Percentiles rank a stretch among this genome's conserved stretches.
Conservation (phyloP, 2,888 invertebrate species). For the Tillus elongatus region DNA sequence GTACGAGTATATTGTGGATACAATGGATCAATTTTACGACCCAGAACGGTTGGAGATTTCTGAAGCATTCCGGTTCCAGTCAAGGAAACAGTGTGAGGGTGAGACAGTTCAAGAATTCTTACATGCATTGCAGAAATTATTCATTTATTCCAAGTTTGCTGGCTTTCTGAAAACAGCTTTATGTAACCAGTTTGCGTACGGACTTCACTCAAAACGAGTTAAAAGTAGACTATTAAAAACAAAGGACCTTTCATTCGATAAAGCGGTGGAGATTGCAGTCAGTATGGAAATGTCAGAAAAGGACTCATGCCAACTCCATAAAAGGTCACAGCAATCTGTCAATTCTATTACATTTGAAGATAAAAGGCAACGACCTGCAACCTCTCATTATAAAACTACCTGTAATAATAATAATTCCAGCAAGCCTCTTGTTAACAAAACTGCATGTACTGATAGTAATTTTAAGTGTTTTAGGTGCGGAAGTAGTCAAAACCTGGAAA, state of each 20-base stretch:
- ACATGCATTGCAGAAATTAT: conserved; percentile 17
- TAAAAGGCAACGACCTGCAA: too few relatives aligned
- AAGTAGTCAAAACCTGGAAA: not conserved
- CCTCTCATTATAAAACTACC: too few relatives aligned
- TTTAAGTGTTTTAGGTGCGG: conserved; percentile 2
- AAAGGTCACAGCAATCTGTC: too few relatives aligned
- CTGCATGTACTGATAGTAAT: conserved; percentile 1
- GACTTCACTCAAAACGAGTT: conserved; percentile 18
- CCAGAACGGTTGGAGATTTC: conserved; percentile 15
- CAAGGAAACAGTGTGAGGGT: conserved; percentile 19
- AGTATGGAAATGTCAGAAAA: conserved; percentile 19
- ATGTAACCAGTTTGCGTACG: conserved; percentile 24
- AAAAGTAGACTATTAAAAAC: conserved; percentile 21
- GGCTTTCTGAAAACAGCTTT: conserved; percentile 20
- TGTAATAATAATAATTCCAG: too few relatives aligned
- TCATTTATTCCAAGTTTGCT: conserved; percentile 19
- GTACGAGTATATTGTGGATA: not conserved
- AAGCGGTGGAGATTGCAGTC: conserved; percentile 17
- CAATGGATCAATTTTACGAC: not conserved
- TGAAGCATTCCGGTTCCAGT: conserved; percentile 20
- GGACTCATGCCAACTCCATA: conserved; percentile 7
- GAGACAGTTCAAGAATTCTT: conserved; percentile 18
- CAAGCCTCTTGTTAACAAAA: too few relatives aligned
- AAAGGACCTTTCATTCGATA: conserved; percentile 16
- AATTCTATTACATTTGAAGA: too few relatives aligned